phyloP scores from a whole-genome alignment of 2,113 vertebrate genomes.

The Cryptomyrus ogoouensis region DNA sequence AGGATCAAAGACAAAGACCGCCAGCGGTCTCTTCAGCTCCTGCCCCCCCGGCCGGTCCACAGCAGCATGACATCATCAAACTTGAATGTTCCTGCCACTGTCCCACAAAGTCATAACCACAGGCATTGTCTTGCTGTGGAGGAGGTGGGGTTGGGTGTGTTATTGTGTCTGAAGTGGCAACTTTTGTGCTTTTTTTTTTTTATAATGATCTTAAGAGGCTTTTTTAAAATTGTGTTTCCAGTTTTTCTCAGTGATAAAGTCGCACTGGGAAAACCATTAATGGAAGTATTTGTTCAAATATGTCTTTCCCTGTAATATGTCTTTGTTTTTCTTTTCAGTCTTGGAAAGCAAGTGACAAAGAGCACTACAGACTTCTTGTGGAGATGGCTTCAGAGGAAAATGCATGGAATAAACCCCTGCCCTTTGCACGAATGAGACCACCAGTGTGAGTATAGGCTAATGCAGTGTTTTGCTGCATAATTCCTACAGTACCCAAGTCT shows the following conservation, averaged over 20 bases:
- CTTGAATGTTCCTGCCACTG: not conserved
- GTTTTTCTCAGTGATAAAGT: not conserved
- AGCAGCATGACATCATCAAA: constrained; percentile 32
- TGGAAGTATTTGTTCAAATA: not conserved
- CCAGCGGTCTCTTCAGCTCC: constrained; percentile 52
- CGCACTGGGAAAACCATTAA: not conserved
- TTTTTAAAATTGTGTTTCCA: not conserved
- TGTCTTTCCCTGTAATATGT: not conserved
- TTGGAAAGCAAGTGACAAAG: constrained; percentile 59
- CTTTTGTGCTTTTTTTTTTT: not conserved
- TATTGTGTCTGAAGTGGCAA: not conserved
- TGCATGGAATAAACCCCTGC: constrained; percentile 58
- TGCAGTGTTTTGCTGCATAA: not conserved
- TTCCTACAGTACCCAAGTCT: not conserved
- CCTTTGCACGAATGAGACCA: constrained; percentile 59
- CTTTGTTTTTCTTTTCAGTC: constrained; percentile 36
- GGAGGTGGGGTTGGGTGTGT: constrained; percentile 41
- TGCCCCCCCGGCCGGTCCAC: constrained; percentile 45
- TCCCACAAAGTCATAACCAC: constrained; percentile 41
- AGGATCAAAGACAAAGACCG: constrained; percentile 43
- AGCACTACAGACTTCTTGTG: constrained; percentile 62
- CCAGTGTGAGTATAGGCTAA: constrained; percentile 45
- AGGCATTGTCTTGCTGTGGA: constrained; percentile 63
- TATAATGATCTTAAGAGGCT: not conserved
- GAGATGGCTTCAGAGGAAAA: constrained; percentile 63